These are phyloP conservation scores for Hylomyscus alleni DNA, from an alignment of 2,797 vertebrate genomes.

Conservation along the genomic window DNA sequence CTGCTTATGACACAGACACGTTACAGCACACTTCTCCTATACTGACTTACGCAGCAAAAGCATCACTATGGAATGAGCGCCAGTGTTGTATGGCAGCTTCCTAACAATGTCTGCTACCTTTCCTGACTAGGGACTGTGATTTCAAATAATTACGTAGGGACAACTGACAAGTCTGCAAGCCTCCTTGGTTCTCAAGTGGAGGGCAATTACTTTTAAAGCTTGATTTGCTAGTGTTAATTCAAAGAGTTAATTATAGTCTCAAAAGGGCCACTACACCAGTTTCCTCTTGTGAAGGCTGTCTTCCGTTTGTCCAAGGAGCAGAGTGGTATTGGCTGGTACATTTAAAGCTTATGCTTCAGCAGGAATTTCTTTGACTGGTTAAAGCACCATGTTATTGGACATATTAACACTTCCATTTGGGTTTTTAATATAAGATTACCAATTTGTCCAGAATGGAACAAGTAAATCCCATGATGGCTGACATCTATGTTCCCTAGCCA, in stretches of 20 bases:
- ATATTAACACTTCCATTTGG: constrained; percentile 48
- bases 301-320: constrained; percentile 19
- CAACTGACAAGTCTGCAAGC: constrained; percentile 69
- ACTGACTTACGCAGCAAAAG: constrained; percentile 58
- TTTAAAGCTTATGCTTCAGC: constrained; percentile 41
- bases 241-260: constrained; percentile 79
- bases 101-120: constrained; percentile 66
- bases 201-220: constrained; percentile 81
- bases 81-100: constrained; percentile 20
- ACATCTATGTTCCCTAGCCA: constrained; percentile 37
- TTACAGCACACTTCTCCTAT: constrained; percentile 41
- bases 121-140: constrained; percentile 71
- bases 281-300: neutral
- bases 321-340: neutral
- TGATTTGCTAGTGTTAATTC: constrained; percentile 73
- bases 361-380: constrained; percentile 46
- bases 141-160: constrained; percentile 79
- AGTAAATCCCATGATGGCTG: constrained; percentile 48
- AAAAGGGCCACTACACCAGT: constrained; percentile 1
- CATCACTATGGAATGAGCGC: constrained; percentile 15
- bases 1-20: constrained; percentile 40
- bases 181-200: constrained; percentile 79
- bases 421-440: constrained; percentile 6
- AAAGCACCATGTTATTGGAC: constrained; percentile 11
- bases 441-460: constrained; percentile 31